Base-by-base conservation (phyloP, 2,888 invertebrate genomes). In the Gymnocheta viridis region DNA sequence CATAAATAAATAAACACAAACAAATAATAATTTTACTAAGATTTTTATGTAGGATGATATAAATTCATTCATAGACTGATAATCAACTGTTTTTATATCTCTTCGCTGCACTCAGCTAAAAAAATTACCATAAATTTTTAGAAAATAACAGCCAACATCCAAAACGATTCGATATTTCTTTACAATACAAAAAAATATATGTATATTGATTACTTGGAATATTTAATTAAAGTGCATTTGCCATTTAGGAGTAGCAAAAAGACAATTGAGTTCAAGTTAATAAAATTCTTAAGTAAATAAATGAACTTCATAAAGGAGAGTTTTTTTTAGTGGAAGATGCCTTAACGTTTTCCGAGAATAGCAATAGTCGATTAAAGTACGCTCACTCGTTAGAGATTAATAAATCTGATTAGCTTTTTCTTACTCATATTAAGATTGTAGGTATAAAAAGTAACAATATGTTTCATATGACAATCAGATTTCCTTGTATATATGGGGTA, bases 11-110 rank as follows among this genome's bases (percentile, higher is more conserved):
- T 19, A 22, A 29, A 32, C 2, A 24, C 44, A 19, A 17, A 24
- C 29, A 49, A 38, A 27, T 47, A 69, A 69, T 47, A 27, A 47
- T 35, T 73, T 66, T 58, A 10, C n/a, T 60, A 58, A 27, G 5
- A 44, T 66, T 72, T 64, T n/a, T 38, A 72, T 62, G 81, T 82
- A 51, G 81, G 81, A 54, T 76, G 74, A 44, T 64, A n/a, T 54
- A 56, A 51, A 51, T 69, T 74, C 44, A 74, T 69, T 74, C 60
- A 74, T 69, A 29, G 44, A 51, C 51, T 41, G 5, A 41, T 2
- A 41, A 5, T 47, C 17, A 44, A 29, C 38, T 58, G 12, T 78
- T 29, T 78, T 62, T 19, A 29, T 32, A 22, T 22, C n/a, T 62
- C 44, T 70, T 73, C 17, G 12, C 17, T 7, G 7, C 29, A 41